Evolutionary conservation across 2,797 vertebrate genomes (phyloP), one percentile per base, ranked within the genome.

Genomic region (Takifugu ocellatus): DNA sequence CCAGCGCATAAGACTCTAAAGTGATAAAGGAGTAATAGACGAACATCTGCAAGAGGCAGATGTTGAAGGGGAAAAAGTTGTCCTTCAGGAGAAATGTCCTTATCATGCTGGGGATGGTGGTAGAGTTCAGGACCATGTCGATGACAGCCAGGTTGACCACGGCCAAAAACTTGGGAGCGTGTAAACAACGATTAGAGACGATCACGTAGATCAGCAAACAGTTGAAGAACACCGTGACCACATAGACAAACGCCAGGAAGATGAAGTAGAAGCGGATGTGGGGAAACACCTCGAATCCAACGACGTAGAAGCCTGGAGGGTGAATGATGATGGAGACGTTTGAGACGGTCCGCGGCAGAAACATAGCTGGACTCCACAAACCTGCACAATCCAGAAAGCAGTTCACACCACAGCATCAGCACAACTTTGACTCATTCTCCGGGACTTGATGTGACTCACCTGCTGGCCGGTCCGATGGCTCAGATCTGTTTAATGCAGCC

Each of bases 141-240:
- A 82, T 57, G 7, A 81, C 51, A 1, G 78, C 78, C 5, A 83
- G 65, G 65, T 79, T 81, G 17, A 54, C 63, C 5, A 84, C 67
- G 0, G 74, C 80, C 33, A 86, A 31, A 29, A 77, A 84, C 49
- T 83, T 86, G 5, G 84, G 76, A 2, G 72, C 66, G 62, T 82
- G 82, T 14, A 84, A 80, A 62, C 6, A 25, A 1, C 21, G 17
- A 48, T 21, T 25, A 5, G 21, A 9, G 46, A 9, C 24, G 17
- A 48, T 48, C 8, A 48, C 11, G 8, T 48, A 48, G 46, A 48
- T 48, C 17, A 48, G 17, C 46, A 48, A 12, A 12, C 46, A 21
- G 33, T 84, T 86, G 14, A 63, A 77, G 11, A 79, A 2, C 0
- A 69, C n/a, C 1, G 79, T 79, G 6, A 76, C 43, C 12, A 66